phyloP scores from a whole-genome alignment of 2,888 invertebrate genomes.

The Flexamia atlantica region DNA sequence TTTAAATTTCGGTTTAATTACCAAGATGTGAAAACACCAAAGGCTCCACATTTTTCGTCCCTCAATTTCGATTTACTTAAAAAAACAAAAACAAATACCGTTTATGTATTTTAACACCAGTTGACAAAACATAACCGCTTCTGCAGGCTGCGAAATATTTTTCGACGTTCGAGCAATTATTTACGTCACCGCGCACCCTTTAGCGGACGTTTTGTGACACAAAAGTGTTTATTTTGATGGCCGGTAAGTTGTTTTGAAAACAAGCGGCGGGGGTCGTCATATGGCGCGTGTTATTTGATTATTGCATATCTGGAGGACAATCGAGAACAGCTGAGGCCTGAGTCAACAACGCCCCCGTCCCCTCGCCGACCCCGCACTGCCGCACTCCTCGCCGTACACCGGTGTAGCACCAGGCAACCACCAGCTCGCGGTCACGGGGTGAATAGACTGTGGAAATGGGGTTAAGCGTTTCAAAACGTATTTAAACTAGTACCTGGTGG shows the following conservation, averaged over 20 bases:
- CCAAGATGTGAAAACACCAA: too few species aligned
- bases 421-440: background rate
- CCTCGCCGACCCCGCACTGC: background rate
- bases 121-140: background rate
- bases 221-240: conserved; percentile 60
- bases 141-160: conserved; percentile 41
- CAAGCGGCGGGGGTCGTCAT: conserved; percentile 48
- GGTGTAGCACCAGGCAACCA: background rate
- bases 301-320: conserved; percentile 57
- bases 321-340: conserved; percentile 51
- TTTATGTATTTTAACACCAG: conserved; percentile 11
- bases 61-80: background rate
- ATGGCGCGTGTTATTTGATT: conserved; percentile 60
- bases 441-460: background rate
- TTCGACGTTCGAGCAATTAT: conserved; percentile 54
- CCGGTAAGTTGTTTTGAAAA: conserved; percentile 59
- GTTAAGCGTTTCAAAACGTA: too few species aligned
- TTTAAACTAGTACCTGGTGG: too few species aligned
- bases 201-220: conserved; percentile 40
- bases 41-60: background rate
- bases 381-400: background rate
- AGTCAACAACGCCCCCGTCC: conserved; percentile 37
- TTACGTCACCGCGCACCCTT: conserved; percentile 49
- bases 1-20: too few species aligned
- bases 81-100: background rate